phyloP scores from a whole-genome alignment of 2,113 vertebrate species.

The Circaetus gallicus region DNA sequence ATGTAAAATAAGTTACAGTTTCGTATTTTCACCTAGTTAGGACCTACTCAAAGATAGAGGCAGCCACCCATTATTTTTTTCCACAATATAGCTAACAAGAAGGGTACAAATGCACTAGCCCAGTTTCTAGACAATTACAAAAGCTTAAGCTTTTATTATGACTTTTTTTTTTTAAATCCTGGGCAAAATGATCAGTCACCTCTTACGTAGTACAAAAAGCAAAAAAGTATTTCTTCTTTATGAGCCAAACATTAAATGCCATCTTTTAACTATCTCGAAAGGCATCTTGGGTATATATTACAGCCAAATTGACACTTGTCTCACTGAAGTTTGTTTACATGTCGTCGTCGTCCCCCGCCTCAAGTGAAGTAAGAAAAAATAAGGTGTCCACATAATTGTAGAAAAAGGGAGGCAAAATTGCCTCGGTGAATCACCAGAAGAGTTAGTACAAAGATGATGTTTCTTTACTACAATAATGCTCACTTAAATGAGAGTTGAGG shows the following conservation, averaged over 20 bases:
- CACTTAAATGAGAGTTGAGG: background rate
- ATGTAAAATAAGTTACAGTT: constrained; percentile 12
- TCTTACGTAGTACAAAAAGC: constrained; percentile 64
- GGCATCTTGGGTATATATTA: constrained; percentile 69
- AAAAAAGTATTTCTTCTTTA: constrained; percentile 38
- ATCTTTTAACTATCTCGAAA: constrained; percentile 60
- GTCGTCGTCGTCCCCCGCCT: background rate
- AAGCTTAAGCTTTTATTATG: constrained; percentile 26
- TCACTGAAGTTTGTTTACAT: background rate
- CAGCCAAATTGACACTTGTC: constrained; percentile 61
- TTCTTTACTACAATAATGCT: background rate
- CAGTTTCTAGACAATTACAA: constrained; percentile 35
- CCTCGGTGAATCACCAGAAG: constrained; percentile 45
- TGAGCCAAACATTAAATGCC: constrained; percentile 53
- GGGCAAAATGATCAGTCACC: constrained; percentile 38
- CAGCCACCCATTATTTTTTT: constrained; percentile 16
- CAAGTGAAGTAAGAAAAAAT: constrained; percentile 41
- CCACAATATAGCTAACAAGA: constrained; percentile 18
- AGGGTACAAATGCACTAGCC: constrained; percentile 6
- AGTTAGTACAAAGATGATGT: constrained; percentile 41
- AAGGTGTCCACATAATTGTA: constrained; percentile 32
- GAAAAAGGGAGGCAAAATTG: constrained; percentile 54
- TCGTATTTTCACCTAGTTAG: constrained; percentile 23
- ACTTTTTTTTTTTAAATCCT: constrained; percentile 19
- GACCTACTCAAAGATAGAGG: constrained; percentile 9